phyloP scores from a whole-genome alignment of 2,797 vertebrate species.

The Gymnopithys bicolor region DNA sequence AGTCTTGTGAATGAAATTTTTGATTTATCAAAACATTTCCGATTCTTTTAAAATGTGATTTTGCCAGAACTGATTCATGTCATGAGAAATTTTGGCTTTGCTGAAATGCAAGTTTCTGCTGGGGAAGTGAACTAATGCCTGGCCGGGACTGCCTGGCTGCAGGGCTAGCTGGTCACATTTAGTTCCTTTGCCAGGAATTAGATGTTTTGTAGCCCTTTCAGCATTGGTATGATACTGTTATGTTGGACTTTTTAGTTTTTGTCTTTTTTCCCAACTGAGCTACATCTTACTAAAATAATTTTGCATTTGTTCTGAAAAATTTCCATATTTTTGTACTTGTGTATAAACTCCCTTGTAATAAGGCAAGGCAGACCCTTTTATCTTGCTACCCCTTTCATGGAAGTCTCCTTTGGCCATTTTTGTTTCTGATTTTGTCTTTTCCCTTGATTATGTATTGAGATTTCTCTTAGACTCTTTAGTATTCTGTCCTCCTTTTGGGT shows the following conservation, averaged over 20 bases:
- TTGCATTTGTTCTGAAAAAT: background rate
- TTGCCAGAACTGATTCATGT: background rate
- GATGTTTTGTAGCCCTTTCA: background rate
- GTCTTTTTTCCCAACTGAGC: background rate
- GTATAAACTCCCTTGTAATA: background rate
- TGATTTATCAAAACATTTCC: background rate
- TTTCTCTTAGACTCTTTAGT: background rate
- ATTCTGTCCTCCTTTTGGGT: background rate
- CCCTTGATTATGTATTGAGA: background rate
- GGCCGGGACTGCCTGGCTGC: background rate
- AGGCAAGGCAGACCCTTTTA: constrained; percentile 2
- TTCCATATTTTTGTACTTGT: constrained; percentile 6
- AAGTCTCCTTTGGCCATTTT: constrained; percentile 30
- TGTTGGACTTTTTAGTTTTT: background rate
- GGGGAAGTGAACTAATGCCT: background rate
- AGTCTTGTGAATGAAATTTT: background rate
- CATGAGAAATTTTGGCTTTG: background rate
- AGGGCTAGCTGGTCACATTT: background rate
- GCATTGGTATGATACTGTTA: background rate
- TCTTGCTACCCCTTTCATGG: constrained; percentile 9
- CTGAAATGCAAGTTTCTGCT: background rate
- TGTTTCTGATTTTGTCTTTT: constrained; percentile 26
- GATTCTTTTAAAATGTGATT: background rate
- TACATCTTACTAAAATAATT: background rate
- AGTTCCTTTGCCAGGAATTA: background rate